Conservation (phyloP, 2,113 vertebrate species). For the Chaetodon auriga region DNA sequence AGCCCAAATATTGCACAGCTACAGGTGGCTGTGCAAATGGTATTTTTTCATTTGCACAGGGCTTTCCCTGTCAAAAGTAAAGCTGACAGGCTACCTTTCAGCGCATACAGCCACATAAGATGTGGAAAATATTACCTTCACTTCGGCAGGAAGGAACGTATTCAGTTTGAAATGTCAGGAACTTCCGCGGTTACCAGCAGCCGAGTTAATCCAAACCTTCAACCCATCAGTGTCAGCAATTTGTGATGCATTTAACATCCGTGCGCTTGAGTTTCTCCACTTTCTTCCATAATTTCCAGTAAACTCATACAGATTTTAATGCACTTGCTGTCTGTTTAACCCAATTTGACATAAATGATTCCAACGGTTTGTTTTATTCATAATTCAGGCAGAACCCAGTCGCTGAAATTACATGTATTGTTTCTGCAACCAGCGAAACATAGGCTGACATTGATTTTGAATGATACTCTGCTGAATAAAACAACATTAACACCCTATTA, state of each 20-base stretch:
- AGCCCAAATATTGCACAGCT: not conserved
- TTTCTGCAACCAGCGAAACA: not conserved
- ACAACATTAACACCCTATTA: not conserved
- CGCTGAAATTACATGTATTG: not conserved
- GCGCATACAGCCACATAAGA: too few relatives aligned
- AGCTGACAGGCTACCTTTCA: not conserved
- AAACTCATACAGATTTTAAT: not conserved
- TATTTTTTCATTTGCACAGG: not conserved
- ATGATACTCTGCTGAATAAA: not conserved
- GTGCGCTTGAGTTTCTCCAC: not conserved
- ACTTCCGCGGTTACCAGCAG: not conserved
- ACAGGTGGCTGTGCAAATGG: not conserved
- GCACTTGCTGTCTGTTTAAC: not conserved
- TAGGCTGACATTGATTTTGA: not conserved
- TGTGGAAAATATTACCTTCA: not conserved
- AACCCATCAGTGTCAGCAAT: not conserved
- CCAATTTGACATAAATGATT: not conserved
- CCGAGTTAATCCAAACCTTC: not conserved
- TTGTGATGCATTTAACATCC: not conserved
- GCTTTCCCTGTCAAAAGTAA: not conserved
- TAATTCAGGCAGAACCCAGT: not conserved
- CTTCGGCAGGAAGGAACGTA: not conserved
- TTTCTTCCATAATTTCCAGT: not conserved
- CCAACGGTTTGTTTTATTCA: not conserved
- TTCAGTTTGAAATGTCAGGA: not conserved